These are phyloP conservation scores for Semotilus atromaculatus DNA, from an alignment of 2,797 vertebrate genomes.

Conservation along the genomic window DNA sequence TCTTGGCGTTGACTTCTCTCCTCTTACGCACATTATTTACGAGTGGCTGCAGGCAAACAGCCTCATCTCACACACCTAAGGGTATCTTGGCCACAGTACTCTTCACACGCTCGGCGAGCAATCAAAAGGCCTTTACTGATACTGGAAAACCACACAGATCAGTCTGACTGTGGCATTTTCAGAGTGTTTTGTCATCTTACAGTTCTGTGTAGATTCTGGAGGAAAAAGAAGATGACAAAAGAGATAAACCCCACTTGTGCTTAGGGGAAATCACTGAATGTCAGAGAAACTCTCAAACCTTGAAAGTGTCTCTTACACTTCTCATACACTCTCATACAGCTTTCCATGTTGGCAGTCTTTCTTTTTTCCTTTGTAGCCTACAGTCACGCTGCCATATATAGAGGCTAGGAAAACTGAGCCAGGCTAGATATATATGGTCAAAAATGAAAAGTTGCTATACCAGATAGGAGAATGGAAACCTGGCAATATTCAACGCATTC, in stretches of 20 bases:
- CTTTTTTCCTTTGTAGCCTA: constrained; percentile 3
- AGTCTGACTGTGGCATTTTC: neutral
- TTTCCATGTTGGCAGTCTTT: neutral
- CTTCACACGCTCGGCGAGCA: constrained; percentile 3
- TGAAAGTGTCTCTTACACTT: neutral
- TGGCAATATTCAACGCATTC: too few species aligned
- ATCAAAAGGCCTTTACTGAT: constrained; percentile 32
- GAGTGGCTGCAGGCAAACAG: constrained; percentile 71
- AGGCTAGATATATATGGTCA: neutral
- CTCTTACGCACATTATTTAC: constrained; percentile 74
- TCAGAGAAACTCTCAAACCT: constrained; percentile 2
- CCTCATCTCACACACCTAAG: constrained; percentile 67
- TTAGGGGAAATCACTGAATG: constrained; percentile 14
- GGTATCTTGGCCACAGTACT: constrained; percentile 63
- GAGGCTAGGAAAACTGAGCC: neutral
- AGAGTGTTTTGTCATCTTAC: constrained; percentile 15
- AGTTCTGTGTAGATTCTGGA: neutral
- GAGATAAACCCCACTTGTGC: neutral
- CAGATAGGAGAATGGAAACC: neutral
- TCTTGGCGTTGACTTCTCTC: constrained; percentile 62
- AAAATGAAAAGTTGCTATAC: neutral
- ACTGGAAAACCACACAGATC: constrained; percentile 9
- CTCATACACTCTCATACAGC: too few species aligned
- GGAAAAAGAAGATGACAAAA: constrained; percentile 4
- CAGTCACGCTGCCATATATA: neutral